Conservation (phyloP, 2,888 invertebrate genomes). For the Tipula confusa region DNA sequence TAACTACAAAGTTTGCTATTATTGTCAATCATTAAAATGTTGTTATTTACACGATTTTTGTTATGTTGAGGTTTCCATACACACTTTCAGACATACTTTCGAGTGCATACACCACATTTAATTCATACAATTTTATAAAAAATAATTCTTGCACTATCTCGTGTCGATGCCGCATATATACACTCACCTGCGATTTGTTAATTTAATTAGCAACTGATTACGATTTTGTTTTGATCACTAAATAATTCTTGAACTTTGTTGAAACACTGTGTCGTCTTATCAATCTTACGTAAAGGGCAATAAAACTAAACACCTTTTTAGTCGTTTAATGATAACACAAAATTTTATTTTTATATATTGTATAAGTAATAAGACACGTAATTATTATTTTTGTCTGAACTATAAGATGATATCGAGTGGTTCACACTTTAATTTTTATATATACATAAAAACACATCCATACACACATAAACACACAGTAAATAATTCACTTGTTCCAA, state of each 20-base stretch:
- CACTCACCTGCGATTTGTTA: background rate
- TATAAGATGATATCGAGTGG: background rate
- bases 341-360: background rate
- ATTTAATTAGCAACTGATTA: background rate
- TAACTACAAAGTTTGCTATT: too few species aligned
- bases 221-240: background rate
- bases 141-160: background rate
- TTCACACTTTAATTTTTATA: too few species aligned
- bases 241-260: background rate
- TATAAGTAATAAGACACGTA: background rate
- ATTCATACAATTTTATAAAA: background rate
- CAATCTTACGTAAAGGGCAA: background rate
- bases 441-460: too few species aligned
- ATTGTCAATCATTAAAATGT: background rate
- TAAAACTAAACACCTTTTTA: background rate
- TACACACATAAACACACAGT: background rate
- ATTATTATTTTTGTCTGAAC: background rate
- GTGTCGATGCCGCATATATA: background rate
- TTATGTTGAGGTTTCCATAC: background rate
- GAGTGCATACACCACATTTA: background rate
- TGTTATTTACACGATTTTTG: background rate
- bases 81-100: background rate
- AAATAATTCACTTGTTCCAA: background rate
- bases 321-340: background rate
- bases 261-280: background rate